A percentile compares a stretch with the other conserved stretches of the same genome.
phyloP scores from a whole-genome alignment of 2,888 invertebrate species.

The Abscondita cerata region DNA sequence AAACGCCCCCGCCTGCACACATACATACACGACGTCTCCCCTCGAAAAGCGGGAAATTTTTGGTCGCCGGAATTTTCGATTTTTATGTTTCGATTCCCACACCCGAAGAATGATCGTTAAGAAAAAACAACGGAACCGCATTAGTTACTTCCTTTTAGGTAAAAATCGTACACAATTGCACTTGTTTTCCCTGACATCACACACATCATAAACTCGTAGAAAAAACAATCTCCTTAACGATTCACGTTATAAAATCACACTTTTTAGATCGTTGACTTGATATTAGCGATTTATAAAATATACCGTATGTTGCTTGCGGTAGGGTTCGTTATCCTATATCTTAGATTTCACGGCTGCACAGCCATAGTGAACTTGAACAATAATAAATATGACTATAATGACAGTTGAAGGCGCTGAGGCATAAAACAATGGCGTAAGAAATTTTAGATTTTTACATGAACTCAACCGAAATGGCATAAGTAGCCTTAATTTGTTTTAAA shows the following conservation, averaged over 20 bases:
- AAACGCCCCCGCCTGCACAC: constrained; percentile 3
- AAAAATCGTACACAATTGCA: constrained; percentile 31
- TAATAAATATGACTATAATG: constrained; percentile 55
- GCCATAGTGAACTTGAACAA: constrained; percentile 51
- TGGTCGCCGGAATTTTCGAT: not conserved
- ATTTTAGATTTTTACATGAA: constrained; percentile 37
- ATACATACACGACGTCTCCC: too few relatives aligned
- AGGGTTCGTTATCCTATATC: constrained; percentile 46
- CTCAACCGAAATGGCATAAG: constrained; percentile 36
- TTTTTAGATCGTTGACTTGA: constrained; percentile 44
- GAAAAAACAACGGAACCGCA: constrained; percentile 40
- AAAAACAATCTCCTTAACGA: constrained; percentile 38
- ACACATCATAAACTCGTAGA: constrained; percentile 39
- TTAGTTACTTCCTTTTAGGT: constrained; percentile 39
- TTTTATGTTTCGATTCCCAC: constrained; percentile 19
- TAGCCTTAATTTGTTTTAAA: constrained; percentile 35
- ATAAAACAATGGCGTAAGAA: constrained; percentile 48
- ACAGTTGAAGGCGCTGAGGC: constrained; percentile 54
- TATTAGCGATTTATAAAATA: constrained; percentile 37
- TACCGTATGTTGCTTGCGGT: constrained; percentile 41
- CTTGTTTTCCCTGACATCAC: constrained; percentile 37
- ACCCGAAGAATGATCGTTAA: constrained; percentile 20
- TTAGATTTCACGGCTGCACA: constrained; percentile 48
- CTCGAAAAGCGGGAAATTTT: not conserved
- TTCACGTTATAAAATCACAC: constrained; percentile 42